phyloP scores from a whole-genome alignment of 2,888 invertebrate genomes.

The Drosophila macrothrix region DNA sequence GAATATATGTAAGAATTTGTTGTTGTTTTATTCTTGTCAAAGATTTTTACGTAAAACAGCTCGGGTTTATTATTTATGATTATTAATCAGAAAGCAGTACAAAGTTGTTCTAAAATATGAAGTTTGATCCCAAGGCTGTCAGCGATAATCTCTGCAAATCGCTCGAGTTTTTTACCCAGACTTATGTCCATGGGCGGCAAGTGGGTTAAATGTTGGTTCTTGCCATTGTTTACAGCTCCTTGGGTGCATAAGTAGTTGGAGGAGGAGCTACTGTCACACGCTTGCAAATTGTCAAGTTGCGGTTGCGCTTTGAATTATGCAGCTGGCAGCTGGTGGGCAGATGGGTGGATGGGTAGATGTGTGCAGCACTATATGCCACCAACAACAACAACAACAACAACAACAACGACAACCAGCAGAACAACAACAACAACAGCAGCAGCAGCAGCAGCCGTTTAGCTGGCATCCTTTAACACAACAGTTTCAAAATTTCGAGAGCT shows the following conservation, averaged over 20 bases:
- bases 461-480: slow-evolving; percentile 59
- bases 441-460: slow-evolving; percentile 27
- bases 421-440: background rate
- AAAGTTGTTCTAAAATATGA: slow-evolving; percentile 34
- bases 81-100: slow-evolving; percentile 25
- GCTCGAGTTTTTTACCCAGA: slow-evolving; percentile 48
- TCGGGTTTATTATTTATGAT: slow-evolving; percentile 19
- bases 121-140: slow-evolving; percentile 37
- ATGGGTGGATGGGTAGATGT: background rate
- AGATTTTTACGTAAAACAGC: background rate
- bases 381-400: background rate
- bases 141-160: slow-evolving; percentile 60
- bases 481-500: slow-evolving; percentile 55
- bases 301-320: slow-evolving; percentile 80
- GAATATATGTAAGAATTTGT: no score
- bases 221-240: slow-evolving; percentile 46
- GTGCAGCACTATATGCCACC: slow-evolving; percentile 2
- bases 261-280: slow-evolving; percentile 58
- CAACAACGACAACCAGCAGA: background rate
- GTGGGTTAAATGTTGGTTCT: slow-evolving; percentile 44
- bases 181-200: slow-evolving; percentile 57
- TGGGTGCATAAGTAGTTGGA: background rate
- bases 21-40: background rate
- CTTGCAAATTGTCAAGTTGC: slow-evolving; percentile 79
- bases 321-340: slow-evolving; percentile 30